A percentile compares a stretch with the other conserved stretches of the same genome.
Evolutionary conservation across 2,797 vertebrate genomes (phyloP).

Genomic region (Bradypodion ventrale): DNA sequence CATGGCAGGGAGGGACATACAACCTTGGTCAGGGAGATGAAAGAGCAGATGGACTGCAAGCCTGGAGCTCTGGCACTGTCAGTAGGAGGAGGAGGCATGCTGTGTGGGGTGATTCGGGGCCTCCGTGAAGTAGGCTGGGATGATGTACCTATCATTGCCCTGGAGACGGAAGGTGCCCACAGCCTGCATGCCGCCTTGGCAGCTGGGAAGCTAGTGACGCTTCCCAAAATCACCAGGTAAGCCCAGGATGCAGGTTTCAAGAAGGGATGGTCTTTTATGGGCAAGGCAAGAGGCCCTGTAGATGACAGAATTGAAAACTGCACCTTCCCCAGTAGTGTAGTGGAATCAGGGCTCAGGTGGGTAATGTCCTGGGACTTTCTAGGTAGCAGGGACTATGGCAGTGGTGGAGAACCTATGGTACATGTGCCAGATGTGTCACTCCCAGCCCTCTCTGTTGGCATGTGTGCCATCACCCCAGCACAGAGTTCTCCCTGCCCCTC

Average conservation of each 20-base stretch:
- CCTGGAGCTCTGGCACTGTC: constrained; percentile 84
- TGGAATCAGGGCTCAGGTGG: too few relatives aligned
- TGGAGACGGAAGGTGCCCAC: constrained; percentile 87
- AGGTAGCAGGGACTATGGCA: too few relatives aligned
- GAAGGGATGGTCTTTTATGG: too few relatives aligned
- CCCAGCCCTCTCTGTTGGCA: too few relatives aligned
- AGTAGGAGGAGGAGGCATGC: constrained; percentile 85
- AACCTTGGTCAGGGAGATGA: constrained; percentile 83
- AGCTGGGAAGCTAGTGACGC: constrained; percentile 80
- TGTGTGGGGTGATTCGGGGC: constrained; percentile 87
- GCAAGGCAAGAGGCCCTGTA: too few relatives aligned
- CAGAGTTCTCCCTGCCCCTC: too few relatives aligned
- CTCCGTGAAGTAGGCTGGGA: constrained; percentile 81
- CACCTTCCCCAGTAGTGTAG: too few relatives aligned
- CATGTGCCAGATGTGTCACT: too few relatives aligned
- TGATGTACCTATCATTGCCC: constrained; percentile 85
- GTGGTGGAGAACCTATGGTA: too few relatives aligned
- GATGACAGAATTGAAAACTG: too few relatives aligned
- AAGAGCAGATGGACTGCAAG: constrained; percentile 76
- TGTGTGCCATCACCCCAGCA: too few relatives aligned
- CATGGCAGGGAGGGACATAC: constrained; percentile 84
- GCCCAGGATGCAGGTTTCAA: not conserved
- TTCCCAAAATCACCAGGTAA: constrained; percentile 86
- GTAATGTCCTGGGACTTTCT: too few relatives aligned
- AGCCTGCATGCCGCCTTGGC: constrained; percentile 81